Base-by-base conservation (phyloP, 1,140 invertebrate species). In the Drosophila carrolli region DNA sequence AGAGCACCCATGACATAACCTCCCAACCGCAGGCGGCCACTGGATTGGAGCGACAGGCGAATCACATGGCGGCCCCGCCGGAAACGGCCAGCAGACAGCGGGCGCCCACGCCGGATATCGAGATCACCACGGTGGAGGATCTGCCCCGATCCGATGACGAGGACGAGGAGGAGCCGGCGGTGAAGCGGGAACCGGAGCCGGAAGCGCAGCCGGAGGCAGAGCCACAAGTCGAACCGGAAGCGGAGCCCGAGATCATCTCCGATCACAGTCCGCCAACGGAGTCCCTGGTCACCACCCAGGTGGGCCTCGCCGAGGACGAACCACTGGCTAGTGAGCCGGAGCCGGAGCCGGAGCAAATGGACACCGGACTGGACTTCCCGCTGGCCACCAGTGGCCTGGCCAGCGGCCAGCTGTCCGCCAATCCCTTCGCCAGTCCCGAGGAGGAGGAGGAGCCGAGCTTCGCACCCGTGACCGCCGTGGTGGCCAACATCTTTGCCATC, bases 371-470 rank as follows among this genome's bases (percentile, higher is more conserved):
- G 29, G 91, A 92, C 40, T 92, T 92, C 13, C 90, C 91, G 7
- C 23, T 75, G 16, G 60, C 68, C 14, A 67, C 56, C 8, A 68
- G 55, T 5, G 80, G 50, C 1, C 47, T 91, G 11, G 70, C 84
- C 14, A 92, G 91, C 60, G 91, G 90, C 7, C 75, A 90, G 29
- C 51, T 85, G 13, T 92, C 90, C 0, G 91, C 90, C 46, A 94
- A 94, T 91, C 93, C 93, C 5, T 94, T 94, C 47, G 93, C 93
- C 66, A 90, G 86, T 57, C 84, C 92, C 23, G 93, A 94, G 38
- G 93, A 93, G 55, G 85, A 90, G 23, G 82, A 91, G 29, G 89
- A 93, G 38, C 75, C 86, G 0, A 32, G 23, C 5, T 88, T 86
- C 10, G 29, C 63, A 11, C 78, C 80, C 29, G 85, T 8, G 14